These are phyloP conservation scores for Bufotes viridis DNA, from an alignment of 2,797 vertebrate genomes.

Conservation along the genomic window DNA sequence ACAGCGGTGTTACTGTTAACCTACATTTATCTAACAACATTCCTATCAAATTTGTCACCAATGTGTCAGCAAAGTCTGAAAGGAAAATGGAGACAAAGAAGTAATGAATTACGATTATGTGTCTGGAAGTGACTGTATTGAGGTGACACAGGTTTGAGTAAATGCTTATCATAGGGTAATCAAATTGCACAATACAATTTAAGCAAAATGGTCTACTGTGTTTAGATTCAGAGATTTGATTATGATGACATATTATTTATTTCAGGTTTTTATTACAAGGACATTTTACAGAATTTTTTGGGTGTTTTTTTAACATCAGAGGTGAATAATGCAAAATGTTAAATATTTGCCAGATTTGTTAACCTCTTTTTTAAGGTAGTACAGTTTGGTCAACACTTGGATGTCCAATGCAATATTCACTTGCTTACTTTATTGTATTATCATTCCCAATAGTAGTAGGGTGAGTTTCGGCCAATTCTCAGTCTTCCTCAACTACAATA, in stretches of 20 bases:
- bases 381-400: too few species aligned
- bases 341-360: too few species aligned
- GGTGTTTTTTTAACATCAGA: conserved; percentile 12
- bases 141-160: conserved; percentile 3
- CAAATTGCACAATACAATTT: background rate
- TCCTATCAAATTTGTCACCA: background rate
- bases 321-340: too few species aligned
- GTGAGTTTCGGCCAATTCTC: too few species aligned
- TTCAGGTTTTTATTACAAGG: background rate
- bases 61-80: conserved; percentile 29
- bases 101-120: conserved; percentile 10
- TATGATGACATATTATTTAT: background rate
- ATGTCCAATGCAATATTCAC: too few species aligned
- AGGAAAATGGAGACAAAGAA: background rate
- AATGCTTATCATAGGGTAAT: background rate
- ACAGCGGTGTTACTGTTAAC: background rate
- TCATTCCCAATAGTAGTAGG: too few species aligned
- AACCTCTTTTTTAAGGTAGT: too few species aligned
- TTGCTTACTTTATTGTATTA: too few species aligned
- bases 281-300: background rate
- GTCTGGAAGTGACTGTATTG: conserved; percentile 36
- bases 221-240: background rate
- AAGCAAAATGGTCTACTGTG: background rate
- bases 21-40: conserved; percentile 20
- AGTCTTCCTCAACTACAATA: too few species aligned